Evolutionary conservation across 2,113 vertebrate species (phyloP).

Genomic region (Pelodiscus sinensis): DNA sequence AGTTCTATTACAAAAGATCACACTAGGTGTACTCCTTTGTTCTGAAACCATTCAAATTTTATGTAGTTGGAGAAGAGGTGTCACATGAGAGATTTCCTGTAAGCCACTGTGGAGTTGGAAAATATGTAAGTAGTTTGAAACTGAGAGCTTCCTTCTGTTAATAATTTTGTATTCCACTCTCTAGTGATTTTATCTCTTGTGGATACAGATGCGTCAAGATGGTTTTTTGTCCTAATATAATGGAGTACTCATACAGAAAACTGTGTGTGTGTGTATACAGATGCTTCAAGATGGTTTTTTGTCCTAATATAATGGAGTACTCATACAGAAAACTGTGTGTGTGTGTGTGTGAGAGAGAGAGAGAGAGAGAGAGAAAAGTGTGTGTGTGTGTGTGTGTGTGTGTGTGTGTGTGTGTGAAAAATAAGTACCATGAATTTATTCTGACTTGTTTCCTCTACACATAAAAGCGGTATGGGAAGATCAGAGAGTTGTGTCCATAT

Average conservation of each 20-base stretch:
- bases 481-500: neutral
- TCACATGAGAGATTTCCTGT: accelerated
- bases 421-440: neutral
- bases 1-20: neutral
- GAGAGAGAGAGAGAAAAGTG: neutral
- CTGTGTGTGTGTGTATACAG: neutral
- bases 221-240: neutral
- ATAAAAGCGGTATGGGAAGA: neutral
- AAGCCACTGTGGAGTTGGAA: neutral
- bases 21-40: neutral
- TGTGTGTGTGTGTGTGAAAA: neutral
- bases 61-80: neutral
- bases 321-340: neutral
- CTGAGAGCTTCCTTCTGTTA: neutral
- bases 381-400: neutral
- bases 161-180: neutral
- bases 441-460: neutral
- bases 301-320: neutral
- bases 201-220: neutral
- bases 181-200: neutral
- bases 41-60: neutral
- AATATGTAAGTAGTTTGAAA: neutral
- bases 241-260: neutral
- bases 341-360: neutral
- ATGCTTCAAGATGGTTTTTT: neutral